Evolutionary conservation across 2,797 vertebrate genomes (phyloP), one percentile per base, ranked within the genome.

Genomic region (Rhincodon typus): DNA sequence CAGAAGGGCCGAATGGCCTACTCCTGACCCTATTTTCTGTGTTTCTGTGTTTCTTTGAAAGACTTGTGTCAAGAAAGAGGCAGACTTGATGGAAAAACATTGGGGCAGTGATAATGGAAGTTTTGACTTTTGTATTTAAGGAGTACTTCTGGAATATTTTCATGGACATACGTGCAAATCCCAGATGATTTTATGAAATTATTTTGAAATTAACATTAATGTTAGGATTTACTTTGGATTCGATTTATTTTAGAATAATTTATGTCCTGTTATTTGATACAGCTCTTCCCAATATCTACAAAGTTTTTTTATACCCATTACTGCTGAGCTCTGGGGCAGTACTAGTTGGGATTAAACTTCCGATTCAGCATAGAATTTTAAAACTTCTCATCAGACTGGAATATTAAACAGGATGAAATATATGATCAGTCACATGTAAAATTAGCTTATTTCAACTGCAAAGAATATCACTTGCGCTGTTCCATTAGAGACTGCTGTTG

Each of bases 181-280:
- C 50, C 13, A 57, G 86, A 88, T 3, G 3, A 34, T 91, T 91
- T 91, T 57, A 67, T 38, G 38, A 8, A 34, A 91, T 91, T 91
- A 91, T 67, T 91, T 91, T 91, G 62, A 67, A 91, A 91, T 66
- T 38, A 91, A 21, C 27, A 21, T 91, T 67, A 23, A 66, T 91
- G 5, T 62, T 62, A 91, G 57, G 62, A 91, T 67, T 91, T 91
- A 66, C 23, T 66, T n/a, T 91, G 88, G 62, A 91, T 91, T 91
- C 3, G 87, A 30, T n/a, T 90, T 90, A 62, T 34, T 57, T 62
- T 15, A 62, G 57, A 67, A 67, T n/a, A 66, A 91, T 8, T 91
- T 91, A 91, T 84, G 82, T 7, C 42, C 23, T 84, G 42, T 84
- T 7, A 42, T 84, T 46, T 84, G 82, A 91, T n/a, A 91, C 30